Base-by-base conservation (phyloP, 1,140 invertebrate species). In the Pteromalus puparum region DNA sequence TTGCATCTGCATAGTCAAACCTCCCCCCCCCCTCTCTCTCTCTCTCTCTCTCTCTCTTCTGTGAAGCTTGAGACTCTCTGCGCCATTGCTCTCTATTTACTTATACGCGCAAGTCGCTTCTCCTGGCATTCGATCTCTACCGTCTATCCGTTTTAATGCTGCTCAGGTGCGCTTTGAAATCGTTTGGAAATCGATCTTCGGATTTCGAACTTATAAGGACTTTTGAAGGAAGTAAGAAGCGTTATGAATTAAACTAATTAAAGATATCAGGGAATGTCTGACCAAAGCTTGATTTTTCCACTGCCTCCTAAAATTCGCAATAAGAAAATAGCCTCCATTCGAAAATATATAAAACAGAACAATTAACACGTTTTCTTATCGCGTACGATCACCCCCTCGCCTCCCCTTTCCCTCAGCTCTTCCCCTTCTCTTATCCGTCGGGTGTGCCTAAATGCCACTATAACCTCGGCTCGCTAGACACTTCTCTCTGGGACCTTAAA, bases 1-100 rank as follows among this genome's bases (percentile, higher is more conserved):
- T 26, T 42, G 26, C 65, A 81, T 81, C 26, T 81, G 68, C 79
- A 81, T 81, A 81, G 79, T 38, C 79, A 72, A 81, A 72, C 42
- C 61, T 68, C n/a, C n/a, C n/a, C n/a, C n/a, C n/a, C n/a, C n/a
- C n/a, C n/a, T n/a, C n/a, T n/a, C n/a, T n/a, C n/a, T n/a, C n/a
- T n/a, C n/a, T n/a, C n/a, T n/a, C n/a, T n/a, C n/a, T n/a, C n/a
- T n/a, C n/a, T n/a, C 48, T 80, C 7, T 30, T 34, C 4, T 24
- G 3, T 75, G 10, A 18, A 18, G 18, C 18, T 0, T n/a, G 2
- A 21, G 12, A 12, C 77, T 34, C 67, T 21, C 67, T 38, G 0
- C 28, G 73, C 12, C 73, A 67, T 68, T 80, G 24, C 3, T 34
- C 42, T 80, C 42, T 80, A 70, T 81, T 81, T 81, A 81, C 79